Evolutionary conservation across 2,888 invertebrate genomes (phyloP), one percentile per base, ranked within the genome.

Genomic region (Agriopis marginaria): DNA sequence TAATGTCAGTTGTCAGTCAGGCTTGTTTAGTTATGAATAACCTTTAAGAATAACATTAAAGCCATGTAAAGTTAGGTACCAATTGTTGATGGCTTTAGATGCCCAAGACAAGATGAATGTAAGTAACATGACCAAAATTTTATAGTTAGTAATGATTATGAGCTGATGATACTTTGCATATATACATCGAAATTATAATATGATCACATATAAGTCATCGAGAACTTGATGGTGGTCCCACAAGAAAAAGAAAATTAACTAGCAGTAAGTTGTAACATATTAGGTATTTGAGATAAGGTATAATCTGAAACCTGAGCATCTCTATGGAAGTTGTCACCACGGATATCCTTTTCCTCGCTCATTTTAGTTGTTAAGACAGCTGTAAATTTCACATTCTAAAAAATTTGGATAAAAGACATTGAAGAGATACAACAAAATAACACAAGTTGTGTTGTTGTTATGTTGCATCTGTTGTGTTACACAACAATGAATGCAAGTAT

Each of bases 291-390:
- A 53, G 59, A 65, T 55, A 58, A 68, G 45, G 42, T 45, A 62
- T 68, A 68, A 55, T 59, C 56, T 66, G 53, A 71, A 71, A 74
- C 77, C 77, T 75, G 77, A 70, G 74, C 69, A 74, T 77, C 75
- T 67, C 68, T 75, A 73, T 63, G 65, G 69, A 71, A 53, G 71
- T 67, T 73, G 68, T 62, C 66, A 66, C 64, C 71, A 64, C 61
- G 70, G 68, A 73, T 72, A 66, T 76, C 74, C 70, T 73, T 75
- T 74, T 74, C 74, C n/a, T 69, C 71, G 63, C 70, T 75, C 77
- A 75, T 75, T 72, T 58, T 74, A 71, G 62, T 54, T 44, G 72
- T 14, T 67, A 72, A 71, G 14, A 62, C 39, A 47, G 68, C 71
- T 75, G 77, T 56, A 77, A 77, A 73, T 70, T 53, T 39, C 39